Conservation (phyloP, 2,113 vertebrate genomes). For the Toxotes chatareus region DNA sequence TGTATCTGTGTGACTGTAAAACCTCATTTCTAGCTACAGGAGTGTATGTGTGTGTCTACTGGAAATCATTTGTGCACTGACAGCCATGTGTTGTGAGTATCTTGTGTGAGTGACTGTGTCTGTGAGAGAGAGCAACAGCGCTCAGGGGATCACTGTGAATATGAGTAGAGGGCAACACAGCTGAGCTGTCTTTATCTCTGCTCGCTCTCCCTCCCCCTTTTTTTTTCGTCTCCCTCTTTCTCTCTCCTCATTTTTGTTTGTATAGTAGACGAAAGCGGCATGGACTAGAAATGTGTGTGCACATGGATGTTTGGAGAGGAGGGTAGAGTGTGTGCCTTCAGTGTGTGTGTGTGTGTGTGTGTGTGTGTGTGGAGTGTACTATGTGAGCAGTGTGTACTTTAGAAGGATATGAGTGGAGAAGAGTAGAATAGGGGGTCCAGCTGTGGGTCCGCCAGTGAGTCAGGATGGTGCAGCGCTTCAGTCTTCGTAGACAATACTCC, state of each 20-base stretch:
- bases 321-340: slow-evolving; percentile 49
- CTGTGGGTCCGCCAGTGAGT: slow-evolving; percentile 61
- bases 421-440: slow-evolving; percentile 61
- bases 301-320: slow-evolving; percentile 66
- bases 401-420: slow-evolving; percentile 50
- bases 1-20: slow-evolving; percentile 37
- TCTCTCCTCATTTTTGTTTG: slow-evolving; percentile 67
- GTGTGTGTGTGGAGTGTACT: slow-evolving; percentile 9
- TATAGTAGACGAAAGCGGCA: slow-evolving; percentile 54
- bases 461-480: slow-evolving; percentile 87
- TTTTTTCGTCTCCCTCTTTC: slow-evolving; percentile 18
- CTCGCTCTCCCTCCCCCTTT: slow-evolving; percentile 36
- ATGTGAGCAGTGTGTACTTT: slow-evolving; percentile 60
- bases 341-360: slow-evolving; percentile 37
- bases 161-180: slow-evolving; percentile 62
- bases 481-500: slow-evolving; percentile 83
- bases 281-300: slow-evolving; percentile 69
- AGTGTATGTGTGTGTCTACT: slow-evolving; percentile 14
- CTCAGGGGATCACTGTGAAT: slow-evolving; percentile 59
- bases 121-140: slow-evolving; percentile 37
- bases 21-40: slow-evolving; percentile 10
- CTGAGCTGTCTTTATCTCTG: slow-evolving; percentile 68
- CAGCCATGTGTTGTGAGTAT: slow-evolving; percentile 54
- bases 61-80: slow-evolving; percentile 38
- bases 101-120: slow-evolving; percentile 44